Base-by-base conservation (phyloP, 2,888 invertebrate genomes). In the Drosophila peninsularis region DNA sequence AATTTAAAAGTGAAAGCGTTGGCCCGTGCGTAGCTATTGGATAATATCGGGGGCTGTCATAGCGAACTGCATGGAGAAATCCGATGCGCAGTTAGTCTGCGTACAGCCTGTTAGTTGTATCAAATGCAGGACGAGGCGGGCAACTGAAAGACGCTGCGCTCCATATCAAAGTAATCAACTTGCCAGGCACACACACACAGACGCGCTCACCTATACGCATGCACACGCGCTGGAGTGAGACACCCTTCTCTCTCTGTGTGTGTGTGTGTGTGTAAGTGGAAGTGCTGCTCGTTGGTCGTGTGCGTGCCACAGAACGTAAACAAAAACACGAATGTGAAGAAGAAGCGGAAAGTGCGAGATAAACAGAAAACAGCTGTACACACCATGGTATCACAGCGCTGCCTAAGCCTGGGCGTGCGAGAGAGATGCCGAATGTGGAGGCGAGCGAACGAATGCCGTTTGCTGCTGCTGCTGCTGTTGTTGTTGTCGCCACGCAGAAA, bases 301-400 rank as follows among this genome's bases (percentile, higher is more conserved):
- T 82, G 80, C 76, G 75, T 83, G 82, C 75, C 78, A 67, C 87
- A 81, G 88, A 85, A 85, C 89, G 85, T 85, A 85, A 85, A 85
- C 85, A 85, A 85, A 85, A 89, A 87, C 75, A 89, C 89, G 85
- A 87, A 89, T 78, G 88, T 62, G 50, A 79, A 81, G 89, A 85
- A 87, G 78, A 85, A 75, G 88, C 84, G 88, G 84, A 87, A 87
- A 83, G 89, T 84, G 89, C 82, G 85, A 85, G 78, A 89, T 85
- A 85, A 85, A 85, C 85, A 89, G 89, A 86, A 86, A 86, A 89
- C 86, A 86, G 86, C 86, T 86, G 86, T 86, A 86, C 82, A 86
- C 89, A 86, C 88, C 88, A 77, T 58, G 55, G 54, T 49, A 61
- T 44, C 52, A 17, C 21, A n/a, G 36, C 36, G 32, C 54, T 19